Base-by-base conservation (phyloP, 2,797 vertebrate genomes). In the Calcarius lapponicus region DNA sequence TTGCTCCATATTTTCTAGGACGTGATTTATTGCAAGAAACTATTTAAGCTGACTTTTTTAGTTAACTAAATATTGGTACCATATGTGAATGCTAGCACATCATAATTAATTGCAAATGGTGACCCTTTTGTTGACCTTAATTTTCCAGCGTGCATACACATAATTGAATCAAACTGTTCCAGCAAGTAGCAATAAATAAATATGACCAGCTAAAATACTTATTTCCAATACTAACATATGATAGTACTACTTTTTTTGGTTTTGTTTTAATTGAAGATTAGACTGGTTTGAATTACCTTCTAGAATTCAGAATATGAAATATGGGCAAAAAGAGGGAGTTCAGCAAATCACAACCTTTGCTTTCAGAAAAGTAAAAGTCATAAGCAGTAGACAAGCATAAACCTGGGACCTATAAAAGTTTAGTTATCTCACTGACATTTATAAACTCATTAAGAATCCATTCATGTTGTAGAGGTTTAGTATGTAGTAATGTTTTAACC, bases 21-120 rank as follows among this genome's bases (percentile, higher is more conserved):
- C 80, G 69, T 97, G 97, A 98, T 97, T 98, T 98, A 98, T 96
- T 97, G 91, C 97, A 96, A 92, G 89, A 90, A 97, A 95, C 95
- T 95, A 94, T 92, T 98, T 97, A 97, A 97, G 96, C 97, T 97
- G 97, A 96, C 95, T 96, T 96, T 95, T 97, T 96, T 96, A 97
- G 95, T 97, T 98, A 98, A 97, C 97, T 94, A 97, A 97, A 98
- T 97, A 98, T 98, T 97, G 97, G 90, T 98, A 97, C 97, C 97
- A 97, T 97, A 97, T 98, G 97, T 97, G 95, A 97, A 97, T 94
- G 94, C 97, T 97, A 97, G 92, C 93, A 97, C 97, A 96, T 98
- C 97, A 84, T 98, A 98, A 97, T 98, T 98, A 97, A 97, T 97
- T 97, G 97, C 96, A 97, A 97, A 96, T 97, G 97, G 83, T 98